These are phyloP conservation scores for Sebastes itinus DNA, from an alignment of 2,797 vertebrate genomes.

Conservation along the genomic window DNA sequence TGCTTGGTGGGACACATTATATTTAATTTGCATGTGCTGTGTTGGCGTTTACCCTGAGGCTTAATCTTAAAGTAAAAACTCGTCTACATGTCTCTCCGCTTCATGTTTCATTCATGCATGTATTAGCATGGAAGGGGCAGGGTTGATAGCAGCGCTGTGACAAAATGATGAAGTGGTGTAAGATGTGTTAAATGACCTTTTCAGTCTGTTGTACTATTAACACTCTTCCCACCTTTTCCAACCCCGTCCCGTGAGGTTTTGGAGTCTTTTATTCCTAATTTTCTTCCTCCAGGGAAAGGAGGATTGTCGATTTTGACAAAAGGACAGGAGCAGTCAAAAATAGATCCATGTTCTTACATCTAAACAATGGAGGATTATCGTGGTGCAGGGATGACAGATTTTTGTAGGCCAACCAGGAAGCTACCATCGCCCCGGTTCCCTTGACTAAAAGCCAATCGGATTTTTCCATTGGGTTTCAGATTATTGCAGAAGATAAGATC, in stretches of 20 bases:
- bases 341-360: background rate
- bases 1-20: background rate
- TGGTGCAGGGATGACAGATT: background rate
- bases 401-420: background rate
- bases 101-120: conserved; percentile 53
- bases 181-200: conserved; percentile 36
- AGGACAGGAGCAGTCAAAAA: background rate
- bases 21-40: conserved; percentile 8
- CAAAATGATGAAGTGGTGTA: conserved; percentile 37
- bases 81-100: background rate
- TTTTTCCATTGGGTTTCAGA: background rate
- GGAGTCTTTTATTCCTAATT: background rate
- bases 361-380: background rate
- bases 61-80: background rate
- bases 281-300: background rate
- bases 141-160: conserved; percentile 3
- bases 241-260: background rate
- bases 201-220: background rate
- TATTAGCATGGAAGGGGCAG: background rate
- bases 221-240: background rate
- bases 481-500: background rate
- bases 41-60: background rate
- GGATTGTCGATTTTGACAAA: background rate
- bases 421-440: background rate
- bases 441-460: background rate